Percentiles rank a stretch among this genome's conserved stretches.
Conservation (phyloP, 2,797 vertebrate genomes). For the Betta splendens region DNA sequence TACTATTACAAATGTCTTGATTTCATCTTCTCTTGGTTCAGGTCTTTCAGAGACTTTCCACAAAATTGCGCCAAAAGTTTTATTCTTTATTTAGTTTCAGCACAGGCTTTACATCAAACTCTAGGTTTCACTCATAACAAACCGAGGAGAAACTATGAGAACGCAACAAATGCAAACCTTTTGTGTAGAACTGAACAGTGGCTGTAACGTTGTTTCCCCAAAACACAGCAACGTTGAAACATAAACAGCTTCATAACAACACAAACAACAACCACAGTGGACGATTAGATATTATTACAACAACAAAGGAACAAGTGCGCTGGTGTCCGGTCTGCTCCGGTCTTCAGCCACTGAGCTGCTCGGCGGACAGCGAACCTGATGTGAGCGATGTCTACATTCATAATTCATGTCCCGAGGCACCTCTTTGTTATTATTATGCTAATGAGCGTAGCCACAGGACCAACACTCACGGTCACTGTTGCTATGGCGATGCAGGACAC, state of each 20-base stretch:
- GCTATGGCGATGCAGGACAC: constrained; percentile 52
- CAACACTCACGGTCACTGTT: constrained; percentile 33
- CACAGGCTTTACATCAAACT: constrained; percentile 20
- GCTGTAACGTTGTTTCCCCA: not conserved
- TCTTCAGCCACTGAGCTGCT: constrained; percentile 10
- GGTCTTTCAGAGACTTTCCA: not conserved
- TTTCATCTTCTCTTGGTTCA: not conserved
- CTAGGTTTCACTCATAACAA: not conserved
- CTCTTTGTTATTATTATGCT: constrained; percentile 21
- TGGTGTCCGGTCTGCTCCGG: constrained; percentile 21
- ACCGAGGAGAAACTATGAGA: constrained; percentile 6
- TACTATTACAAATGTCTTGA: constrained; percentile 22
- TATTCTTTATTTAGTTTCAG: constrained; percentile 46
- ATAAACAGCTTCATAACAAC: not conserved
- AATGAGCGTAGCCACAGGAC: constrained; percentile 40
- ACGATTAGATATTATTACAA: too few relatives aligned
- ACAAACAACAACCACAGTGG: not conserved
- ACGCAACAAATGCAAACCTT: constrained; percentile 16
- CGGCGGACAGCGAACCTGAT: not conserved
- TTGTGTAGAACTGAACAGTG: constrained; percentile 10
- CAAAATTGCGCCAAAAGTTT: not conserved
- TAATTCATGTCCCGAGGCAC: constrained; percentile 30
- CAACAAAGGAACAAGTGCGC: too few relatives aligned
- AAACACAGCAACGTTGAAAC: not conserved
- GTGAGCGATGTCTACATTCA: constrained; percentile 31